Base-by-base conservation (phyloP, 2,797 vertebrate species). In the Rhynchonycteris naso region DNA sequence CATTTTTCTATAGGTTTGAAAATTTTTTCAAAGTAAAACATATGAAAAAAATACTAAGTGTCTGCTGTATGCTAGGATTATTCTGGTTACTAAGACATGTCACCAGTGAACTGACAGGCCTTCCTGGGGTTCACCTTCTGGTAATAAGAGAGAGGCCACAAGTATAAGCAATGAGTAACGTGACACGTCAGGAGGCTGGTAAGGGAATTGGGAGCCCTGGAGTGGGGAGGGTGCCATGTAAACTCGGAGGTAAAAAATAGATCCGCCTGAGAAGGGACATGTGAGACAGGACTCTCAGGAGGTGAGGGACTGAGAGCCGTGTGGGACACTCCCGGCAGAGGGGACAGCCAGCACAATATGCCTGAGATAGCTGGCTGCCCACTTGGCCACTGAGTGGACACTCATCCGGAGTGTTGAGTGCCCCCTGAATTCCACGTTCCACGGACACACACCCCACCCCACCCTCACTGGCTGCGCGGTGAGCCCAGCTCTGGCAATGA, bases 141-240 rank as follows among this genome's bases (percentile, higher is more conserved):
- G n/a, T 28, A 28, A 15, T 10, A 5, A 54, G 76, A 35, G 52
- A 79, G 54, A 54, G 58, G 69, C 43, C 30, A 2, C 18, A 13
- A 43, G 56, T 4, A 14, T 26, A 3, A 3, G 5, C 0, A 1
- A 3, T 6, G 7, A 19, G n/a, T 19, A 33, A 10, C 1, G 2
- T 9, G 4, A 13, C 19, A 2, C 19, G 26, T 38, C 30, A 7
- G 24, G 22, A 22, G 38, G 33, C n/a, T 13, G 21, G 35, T 28
- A n/a, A 56, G 1, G 33, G 28, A 16, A 7, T 4, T 58, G 66
- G 35, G 21, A 30, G 28, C 22, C 0, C 35, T 59, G 72, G 52
- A 14, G 6, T 4, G 11, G 52, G 68, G 33, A 33, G 24, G 28
- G 8, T 22, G 5, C 81, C 24, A 0, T 59, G n/a, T 50, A 21